phyloP scores from a whole-genome alignment of 2,888 invertebrate species.

The Spialia ferax region DNA sequence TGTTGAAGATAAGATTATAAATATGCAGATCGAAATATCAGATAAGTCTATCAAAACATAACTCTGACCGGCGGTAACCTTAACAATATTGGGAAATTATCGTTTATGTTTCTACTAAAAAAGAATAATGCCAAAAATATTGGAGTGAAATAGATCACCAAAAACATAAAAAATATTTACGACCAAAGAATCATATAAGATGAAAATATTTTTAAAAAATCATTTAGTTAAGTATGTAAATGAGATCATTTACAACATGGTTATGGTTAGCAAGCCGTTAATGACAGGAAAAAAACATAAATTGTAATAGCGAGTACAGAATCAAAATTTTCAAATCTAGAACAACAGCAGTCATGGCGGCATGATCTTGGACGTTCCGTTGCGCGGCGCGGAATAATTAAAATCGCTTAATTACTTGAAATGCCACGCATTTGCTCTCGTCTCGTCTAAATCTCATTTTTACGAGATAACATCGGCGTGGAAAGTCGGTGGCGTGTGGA shows the following conservation, averaged over 20 bases:
- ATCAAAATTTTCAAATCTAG: slow-evolving; percentile 43
- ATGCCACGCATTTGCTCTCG: slow-evolving; percentile 63
- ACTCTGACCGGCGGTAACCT: slow-evolving; percentile 40
- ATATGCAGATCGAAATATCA: slow-evolving; percentile 44
- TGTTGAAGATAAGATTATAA: slow-evolving; percentile 52
- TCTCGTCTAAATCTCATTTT: slow-evolving; percentile 67
- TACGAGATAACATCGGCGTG: slow-evolving; percentile 57
- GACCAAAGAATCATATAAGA: neutral
- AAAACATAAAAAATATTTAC: neutral
- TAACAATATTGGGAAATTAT: slow-evolving; percentile 1
- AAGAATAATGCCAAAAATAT: too few species aligned
- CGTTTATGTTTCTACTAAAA: too few species aligned
- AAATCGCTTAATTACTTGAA: slow-evolving; percentile 70
- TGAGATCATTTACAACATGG: neutral
- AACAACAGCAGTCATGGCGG: slow-evolving; percentile 53
- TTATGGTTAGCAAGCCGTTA: neutral
- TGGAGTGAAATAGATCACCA: too few species aligned
- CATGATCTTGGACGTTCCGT: slow-evolving; percentile 62
- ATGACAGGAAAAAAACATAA: slow-evolving; percentile 10
- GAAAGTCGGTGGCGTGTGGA: slow-evolving; percentile 62
- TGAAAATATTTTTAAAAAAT: neutral
- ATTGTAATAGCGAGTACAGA: neutral
- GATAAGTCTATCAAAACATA: slow-evolving; percentile 48
- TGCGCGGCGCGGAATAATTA: slow-evolving; percentile 67
- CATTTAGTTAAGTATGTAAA: slow-evolving; percentile 11